phyloP scores from a whole-genome alignment of 2,888 invertebrate genomes.

The Liodrosophila aerea region DNA sequence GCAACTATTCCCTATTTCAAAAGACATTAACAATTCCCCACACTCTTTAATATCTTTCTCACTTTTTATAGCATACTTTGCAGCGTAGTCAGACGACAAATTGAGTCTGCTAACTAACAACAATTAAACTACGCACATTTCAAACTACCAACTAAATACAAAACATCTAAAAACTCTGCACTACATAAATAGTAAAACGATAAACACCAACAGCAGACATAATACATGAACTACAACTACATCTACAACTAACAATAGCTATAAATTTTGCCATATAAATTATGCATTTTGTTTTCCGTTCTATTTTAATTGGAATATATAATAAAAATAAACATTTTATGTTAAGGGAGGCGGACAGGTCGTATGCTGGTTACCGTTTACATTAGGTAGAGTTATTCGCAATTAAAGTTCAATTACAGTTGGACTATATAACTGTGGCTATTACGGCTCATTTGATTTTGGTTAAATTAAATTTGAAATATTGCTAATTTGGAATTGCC shows the following conservation, averaged over 20 bases:
- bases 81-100: neutral
- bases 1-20: too few species aligned
- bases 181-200: slow-evolving; percentile 27
- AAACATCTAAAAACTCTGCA: slow-evolving; percentile 1
- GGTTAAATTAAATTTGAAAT: neutral
- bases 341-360: neutral
- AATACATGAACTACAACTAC: slow-evolving; percentile 12
- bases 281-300: neutral
- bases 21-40: neutral
- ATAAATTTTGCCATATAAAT: slow-evolving; percentile 6
- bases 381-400: slow-evolving; percentile 1
- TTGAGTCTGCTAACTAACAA: slow-evolving; percentile 15
- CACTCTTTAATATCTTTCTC: neutral
- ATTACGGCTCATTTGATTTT: neutral
- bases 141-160: slow-evolving; percentile 13
- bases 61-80: slow-evolving; percentile 11
- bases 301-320: slow-evolving; percentile 6
- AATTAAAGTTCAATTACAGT: slow-evolving; percentile 8
- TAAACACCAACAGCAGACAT: slow-evolving; percentile 26
- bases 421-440: neutral
- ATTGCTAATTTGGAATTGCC: too few species aligned
- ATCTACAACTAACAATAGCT: slow-evolving; percentile 29
- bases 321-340: slow-evolving; percentile 1
- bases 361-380: slow-evolving; percentile 26
- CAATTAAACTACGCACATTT: slow-evolving; percentile 22